These are phyloP conservation scores for Dermatemys mawii DNA, from an alignment of 2,113 vertebrate species.

Conservation along the genomic window DNA sequence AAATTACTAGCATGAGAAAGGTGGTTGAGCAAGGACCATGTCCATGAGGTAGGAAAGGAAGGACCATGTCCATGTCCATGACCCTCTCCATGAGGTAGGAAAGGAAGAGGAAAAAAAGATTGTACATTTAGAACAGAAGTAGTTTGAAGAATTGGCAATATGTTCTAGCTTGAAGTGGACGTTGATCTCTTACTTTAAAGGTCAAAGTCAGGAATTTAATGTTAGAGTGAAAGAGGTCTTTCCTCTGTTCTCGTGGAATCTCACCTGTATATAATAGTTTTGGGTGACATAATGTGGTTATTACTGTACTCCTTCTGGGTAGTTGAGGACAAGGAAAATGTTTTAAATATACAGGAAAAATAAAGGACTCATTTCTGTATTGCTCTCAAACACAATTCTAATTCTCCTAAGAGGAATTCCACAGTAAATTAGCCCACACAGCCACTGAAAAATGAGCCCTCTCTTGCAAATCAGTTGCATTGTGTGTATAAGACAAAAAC, in stretches of 20 bases:
- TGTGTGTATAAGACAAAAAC: conserved; percentile 3
- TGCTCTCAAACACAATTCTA: neutral
- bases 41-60: neutral
- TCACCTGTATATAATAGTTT: neutral
- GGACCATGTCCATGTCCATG: neutral
- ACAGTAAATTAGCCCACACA: neutral
- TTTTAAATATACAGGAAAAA: neutral
- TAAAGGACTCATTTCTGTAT: neutral
- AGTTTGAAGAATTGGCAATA: neutral
- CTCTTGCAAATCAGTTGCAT: neutral
- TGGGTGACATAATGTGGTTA: neutral
- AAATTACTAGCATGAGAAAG: neutral
- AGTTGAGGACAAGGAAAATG: neutral
- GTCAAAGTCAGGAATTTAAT: neutral
- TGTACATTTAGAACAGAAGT: neutral
- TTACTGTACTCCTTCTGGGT: neutral
- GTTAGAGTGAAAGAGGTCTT: neutral
- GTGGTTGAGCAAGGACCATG: neutral
- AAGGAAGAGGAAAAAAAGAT: neutral
- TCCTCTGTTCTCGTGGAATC: neutral
- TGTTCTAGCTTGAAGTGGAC: neutral
- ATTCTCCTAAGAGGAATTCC: neutral
- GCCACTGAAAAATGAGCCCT: conserved; percentile 14
- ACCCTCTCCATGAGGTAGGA: neutral
- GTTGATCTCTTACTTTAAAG: neutral